Conservation (phyloP, 1,140 invertebrate genomes). For the Leptinotarsa undecemlineata region DNA sequence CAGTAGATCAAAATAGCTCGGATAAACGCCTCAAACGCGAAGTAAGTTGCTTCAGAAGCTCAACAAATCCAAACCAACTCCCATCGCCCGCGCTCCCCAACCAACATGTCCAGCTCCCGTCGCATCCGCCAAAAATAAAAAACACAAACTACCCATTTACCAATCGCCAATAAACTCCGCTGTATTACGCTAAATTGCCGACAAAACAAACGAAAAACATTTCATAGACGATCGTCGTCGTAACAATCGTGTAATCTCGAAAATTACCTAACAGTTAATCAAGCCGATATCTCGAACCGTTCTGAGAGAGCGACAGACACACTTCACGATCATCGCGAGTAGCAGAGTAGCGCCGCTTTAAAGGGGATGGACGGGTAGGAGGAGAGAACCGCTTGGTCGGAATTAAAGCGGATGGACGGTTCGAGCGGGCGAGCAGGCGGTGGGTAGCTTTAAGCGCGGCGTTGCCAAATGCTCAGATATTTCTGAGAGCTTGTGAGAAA, state of each 20-base stretch:
- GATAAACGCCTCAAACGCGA: too few relatives aligned
- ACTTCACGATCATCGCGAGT: conserved; percentile 21
- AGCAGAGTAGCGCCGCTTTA: conserved; percentile 28
- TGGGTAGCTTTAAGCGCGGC: conserved; percentile 10
- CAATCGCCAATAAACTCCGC: neutral
- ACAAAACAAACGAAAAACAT: conserved; percentile 10
- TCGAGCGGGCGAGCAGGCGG: conserved; percentile 11
- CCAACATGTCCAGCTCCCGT: neutral
- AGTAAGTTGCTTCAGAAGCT: neutral
- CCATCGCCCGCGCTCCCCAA: neutral
- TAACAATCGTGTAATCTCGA: conserved; percentile 29
- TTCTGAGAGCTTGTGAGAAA: neutral
- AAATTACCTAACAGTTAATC: conserved; percentile 34
- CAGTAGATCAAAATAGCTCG: too few relatives aligned
- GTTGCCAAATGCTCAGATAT: conserved; percentile 1
- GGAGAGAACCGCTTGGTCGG: neutral
- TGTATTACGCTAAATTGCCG: neutral
- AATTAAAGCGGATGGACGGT: conserved; percentile 22
- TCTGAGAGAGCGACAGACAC: conserved; percentile 18
- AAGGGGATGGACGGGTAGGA: conserved; percentile 19
- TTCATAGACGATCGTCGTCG: conserved; percentile 16
- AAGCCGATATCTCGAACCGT: conserved; percentile 31
- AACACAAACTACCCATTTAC: neutral
- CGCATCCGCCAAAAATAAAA: neutral
- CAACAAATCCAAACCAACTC: neutral